Percentiles rank a stretch among this genome's conserved stretches.
Conservation (phyloP, 2,113 vertebrate species). For the Lonchura striata region DNA sequence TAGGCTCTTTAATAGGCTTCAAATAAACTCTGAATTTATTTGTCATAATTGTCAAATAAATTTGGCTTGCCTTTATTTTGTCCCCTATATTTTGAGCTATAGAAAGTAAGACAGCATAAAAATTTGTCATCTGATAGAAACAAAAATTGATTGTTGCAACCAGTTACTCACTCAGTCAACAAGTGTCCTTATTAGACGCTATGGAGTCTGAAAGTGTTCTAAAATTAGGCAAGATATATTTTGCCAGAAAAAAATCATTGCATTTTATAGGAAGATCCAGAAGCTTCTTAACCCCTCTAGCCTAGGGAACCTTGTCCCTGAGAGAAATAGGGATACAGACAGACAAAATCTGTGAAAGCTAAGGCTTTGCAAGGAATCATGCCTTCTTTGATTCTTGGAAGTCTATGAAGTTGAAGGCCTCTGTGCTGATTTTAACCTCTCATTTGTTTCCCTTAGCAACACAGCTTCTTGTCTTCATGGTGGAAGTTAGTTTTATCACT, state of each 20-base stretch:
- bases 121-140: not conserved
- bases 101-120: not conserved
- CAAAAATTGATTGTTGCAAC: not conserved
- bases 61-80: not conserved
- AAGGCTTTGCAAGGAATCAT: not conserved
- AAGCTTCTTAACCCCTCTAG: not conserved
- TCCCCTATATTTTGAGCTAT: not conserved
- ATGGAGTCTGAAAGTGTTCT: not conserved
- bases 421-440: not conserved
- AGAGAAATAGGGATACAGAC: not conserved
- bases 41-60: not conserved
- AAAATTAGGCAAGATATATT: not conserved
- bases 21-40: not conserved
- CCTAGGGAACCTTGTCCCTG: not conserved
- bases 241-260: not conserved
- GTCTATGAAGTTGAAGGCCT: not conserved
- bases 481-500: not conserved
- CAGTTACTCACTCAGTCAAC: not conserved
- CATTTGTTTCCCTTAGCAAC: conserved; percentile 31
- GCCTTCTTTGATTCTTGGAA: not conserved
- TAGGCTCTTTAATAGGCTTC: not conserved
- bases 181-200: not conserved
- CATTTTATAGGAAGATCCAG: not conserved
- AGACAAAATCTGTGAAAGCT: not conserved
- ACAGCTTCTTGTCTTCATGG: not conserved